Evolutionary conservation across 2,888 invertebrate species (phyloP).

Genomic region (Blera fallax): DNA sequence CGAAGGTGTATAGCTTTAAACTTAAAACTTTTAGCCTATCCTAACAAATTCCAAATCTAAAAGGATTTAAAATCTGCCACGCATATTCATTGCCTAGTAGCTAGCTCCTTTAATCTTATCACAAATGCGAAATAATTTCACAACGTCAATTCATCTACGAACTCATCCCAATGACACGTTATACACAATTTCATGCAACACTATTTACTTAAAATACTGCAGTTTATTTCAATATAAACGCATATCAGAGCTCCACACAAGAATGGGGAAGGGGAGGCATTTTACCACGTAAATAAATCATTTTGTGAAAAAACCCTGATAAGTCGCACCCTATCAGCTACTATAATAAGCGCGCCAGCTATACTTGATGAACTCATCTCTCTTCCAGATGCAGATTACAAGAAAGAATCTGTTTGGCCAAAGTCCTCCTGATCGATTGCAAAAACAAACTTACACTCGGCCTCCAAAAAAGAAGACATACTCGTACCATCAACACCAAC

Average conservation of each 20-base stretch:
- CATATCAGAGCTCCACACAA: background rate
- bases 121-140: background rate
- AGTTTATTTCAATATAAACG: background rate
- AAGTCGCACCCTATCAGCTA: background rate
- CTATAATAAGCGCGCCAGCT: background rate
- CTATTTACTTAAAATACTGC: background rate
- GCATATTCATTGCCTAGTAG: background rate
- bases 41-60: too few species aligned
- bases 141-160: background rate
- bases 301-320: conserved; percentile 4
- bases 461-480: background rate
- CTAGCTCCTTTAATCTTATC: background rate
- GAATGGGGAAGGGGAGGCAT: too few species aligned
- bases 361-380: conserved; percentile 6
- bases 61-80: background rate
- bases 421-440: conserved; percentile 9
- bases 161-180: background rate
- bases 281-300: background rate
- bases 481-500: background rate
- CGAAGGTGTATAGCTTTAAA: too few species aligned
- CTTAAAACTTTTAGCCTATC: too few species aligned
- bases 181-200: background rate
- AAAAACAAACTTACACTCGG: background rate
- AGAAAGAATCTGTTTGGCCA: conserved; percentile 13
- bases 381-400: conserved; percentile 36